A percentile compares a stretch with the other conserved stretches of the same genome.
These are phyloP conservation scores for Aelia acuminata DNA, from an alignment of 2,888 invertebrate species.

Conservation along the genomic window DNA sequence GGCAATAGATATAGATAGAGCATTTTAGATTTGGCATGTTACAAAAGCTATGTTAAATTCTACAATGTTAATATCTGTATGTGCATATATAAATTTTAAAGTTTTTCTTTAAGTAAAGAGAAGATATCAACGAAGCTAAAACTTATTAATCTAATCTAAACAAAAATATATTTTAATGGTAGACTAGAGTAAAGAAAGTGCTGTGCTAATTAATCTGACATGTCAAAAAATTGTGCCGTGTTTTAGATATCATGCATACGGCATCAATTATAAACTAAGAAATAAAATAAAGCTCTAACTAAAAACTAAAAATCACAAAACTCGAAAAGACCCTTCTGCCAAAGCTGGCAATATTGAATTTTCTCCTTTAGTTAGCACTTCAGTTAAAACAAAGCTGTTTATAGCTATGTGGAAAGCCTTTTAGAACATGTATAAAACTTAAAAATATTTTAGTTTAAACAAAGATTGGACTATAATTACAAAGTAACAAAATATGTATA, in stretches of 20 bases:
- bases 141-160: slow-evolving; percentile 40
- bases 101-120: neutral
- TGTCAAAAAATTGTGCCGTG: slow-evolving; percentile 24
- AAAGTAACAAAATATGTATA: neutral
- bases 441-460: neutral
- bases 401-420: slow-evolving; percentile 52
- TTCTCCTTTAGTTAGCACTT: slow-evolving; percentile 50
- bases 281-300: slow-evolving; percentile 28
- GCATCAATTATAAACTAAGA: neutral
- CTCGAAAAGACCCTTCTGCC: slow-evolving; percentile 50
- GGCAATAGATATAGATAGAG: slow-evolving; percentile 52
- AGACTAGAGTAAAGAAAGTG: slow-evolving; percentile 43
- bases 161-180: slow-evolving; percentile 7
- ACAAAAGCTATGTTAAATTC: slow-evolving; percentile 58
- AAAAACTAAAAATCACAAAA: slow-evolving; percentile 22
- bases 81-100: slow-evolving; percentile 46
- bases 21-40: slow-evolving; percentile 52
- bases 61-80: slow-evolving; percentile 50
- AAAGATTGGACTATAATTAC: neutral
- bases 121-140: slow-evolving; percentile 49
- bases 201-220: slow-evolving; percentile 33
- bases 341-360: slow-evolving; percentile 49
- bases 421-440: neutral
- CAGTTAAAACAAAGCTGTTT: slow-evolving; percentile 13
- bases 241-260: slow-evolving; percentile 47